phyloP scores from a whole-genome alignment of 2,797 vertebrate species.

The Microctenopoma steveboyesi region DNA sequence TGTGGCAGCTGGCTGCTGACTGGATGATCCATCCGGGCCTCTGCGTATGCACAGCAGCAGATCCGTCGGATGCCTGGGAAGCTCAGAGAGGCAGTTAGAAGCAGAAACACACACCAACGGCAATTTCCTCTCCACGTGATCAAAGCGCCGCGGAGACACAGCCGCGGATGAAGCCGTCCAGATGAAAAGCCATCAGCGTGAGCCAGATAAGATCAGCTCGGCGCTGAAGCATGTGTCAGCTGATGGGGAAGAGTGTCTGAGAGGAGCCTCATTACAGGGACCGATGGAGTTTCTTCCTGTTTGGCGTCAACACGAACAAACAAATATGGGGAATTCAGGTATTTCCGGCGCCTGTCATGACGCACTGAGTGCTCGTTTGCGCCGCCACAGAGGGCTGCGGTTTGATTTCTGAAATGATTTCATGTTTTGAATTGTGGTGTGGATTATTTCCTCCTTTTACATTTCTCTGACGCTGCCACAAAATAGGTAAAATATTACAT shows the following conservation, averaged over 20 bases:
- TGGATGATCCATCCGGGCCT: slow-evolving; percentile 24
- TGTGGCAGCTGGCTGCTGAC: slow-evolving; percentile 17
- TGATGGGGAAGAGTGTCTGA: slow-evolving; percentile 34
- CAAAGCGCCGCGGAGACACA: slow-evolving; percentile 8
- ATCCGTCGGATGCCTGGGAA: slow-evolving; percentile 35
- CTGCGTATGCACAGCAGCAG: background rate
- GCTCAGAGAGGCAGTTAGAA: slow-evolving; percentile 5
- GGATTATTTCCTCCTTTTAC: slow-evolving; percentile 6
- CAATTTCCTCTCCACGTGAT: slow-evolving; percentile 36
- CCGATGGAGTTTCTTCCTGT: slow-evolving; percentile 12
- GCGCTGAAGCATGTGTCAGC: slow-evolving; percentile 15
- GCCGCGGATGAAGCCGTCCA: slow-evolving; percentile 21
- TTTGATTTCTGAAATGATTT: background rate
- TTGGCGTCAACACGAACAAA: background rate
- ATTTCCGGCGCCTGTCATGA: background rate
- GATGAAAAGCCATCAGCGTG: slow-evolving; percentile 55
- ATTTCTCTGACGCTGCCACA: slow-evolving; percentile 24
- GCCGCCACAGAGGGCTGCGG: background rate
- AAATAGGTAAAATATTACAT: slow-evolving; percentile 32
- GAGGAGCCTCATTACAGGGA: slow-evolving; percentile 6
- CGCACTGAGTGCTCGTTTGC: background rate
- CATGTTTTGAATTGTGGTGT: slow-evolving; percentile 1
- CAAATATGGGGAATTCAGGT: slow-evolving; percentile 5
- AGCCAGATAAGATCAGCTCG: slow-evolving; percentile 13
- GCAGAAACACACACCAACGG: slow-evolving; percentile 28